Conservation (phyloP, 2,888 invertebrate species). For the Hoplodrina blanda region DNA sequence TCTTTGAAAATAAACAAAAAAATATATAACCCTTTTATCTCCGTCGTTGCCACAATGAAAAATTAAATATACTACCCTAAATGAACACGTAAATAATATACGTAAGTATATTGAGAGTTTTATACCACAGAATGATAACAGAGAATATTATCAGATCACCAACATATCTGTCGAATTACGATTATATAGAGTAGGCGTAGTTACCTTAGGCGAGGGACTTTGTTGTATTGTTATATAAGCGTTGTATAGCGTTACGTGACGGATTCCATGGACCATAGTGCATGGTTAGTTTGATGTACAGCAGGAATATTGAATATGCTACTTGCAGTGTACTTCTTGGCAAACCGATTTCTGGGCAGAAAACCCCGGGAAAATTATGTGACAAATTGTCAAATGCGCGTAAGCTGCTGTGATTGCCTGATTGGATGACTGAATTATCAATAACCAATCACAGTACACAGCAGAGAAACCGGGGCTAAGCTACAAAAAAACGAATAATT, state of each 20-base stretch:
- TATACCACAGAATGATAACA: constrained; percentile 46
- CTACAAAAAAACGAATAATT: no score
- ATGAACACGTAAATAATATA: constrained; percentile 42
- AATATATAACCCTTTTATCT: constrained; percentile 5
- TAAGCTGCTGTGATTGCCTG: neutral
- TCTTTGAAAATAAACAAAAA: neutral
- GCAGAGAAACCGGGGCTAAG: no score
- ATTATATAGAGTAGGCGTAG: constrained; percentile 77
- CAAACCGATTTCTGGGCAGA: neutral
- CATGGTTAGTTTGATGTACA: constrained; percentile 42
- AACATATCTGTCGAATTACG: constrained; percentile 67
- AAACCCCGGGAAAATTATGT: neutral
- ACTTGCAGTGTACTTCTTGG: constrained; percentile 36
- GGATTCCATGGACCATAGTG: constrained; percentile 67
- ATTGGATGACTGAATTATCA: neutral
- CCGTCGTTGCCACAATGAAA: constrained; percentile 45
- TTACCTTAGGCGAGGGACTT: constrained; percentile 72
- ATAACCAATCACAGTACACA: neutral
- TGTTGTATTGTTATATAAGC: constrained; percentile 62
- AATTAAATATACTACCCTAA: constrained; percentile 29
- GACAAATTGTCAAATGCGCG: neutral
- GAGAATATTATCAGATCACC: constrained; percentile 57
- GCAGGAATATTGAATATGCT: constrained; percentile 57
- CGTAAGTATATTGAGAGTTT: constrained; percentile 50
- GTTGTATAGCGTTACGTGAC: constrained; percentile 49